phyloP scores from a whole-genome alignment of 53 echinoderm and acorn worm genomes.

The Arbacia lixula region DNA sequence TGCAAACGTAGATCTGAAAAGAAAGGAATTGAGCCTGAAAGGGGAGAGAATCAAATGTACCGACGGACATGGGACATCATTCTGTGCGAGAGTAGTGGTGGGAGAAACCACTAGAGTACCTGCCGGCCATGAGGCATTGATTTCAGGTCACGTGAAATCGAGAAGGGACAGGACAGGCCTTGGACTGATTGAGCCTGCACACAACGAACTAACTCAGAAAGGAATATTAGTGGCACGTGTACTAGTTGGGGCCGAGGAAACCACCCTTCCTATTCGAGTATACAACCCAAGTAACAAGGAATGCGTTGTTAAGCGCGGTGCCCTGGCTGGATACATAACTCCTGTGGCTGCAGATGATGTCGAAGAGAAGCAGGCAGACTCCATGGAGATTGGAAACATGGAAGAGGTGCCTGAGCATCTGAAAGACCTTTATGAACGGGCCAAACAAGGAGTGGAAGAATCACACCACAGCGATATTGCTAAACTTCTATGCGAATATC shows the following conservation, averaged over 20 bases:
- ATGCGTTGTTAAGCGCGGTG: slow-evolving; percentile 26
- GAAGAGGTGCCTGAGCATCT: slow-evolving; percentile 44
- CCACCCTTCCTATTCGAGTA: too few relatives aligned
- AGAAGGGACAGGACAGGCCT: slow-evolving; percentile 23
- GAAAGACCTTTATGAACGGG: slow-evolving; percentile 39
- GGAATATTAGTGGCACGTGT: slow-evolving; percentile 57
- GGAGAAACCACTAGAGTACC: neutral
- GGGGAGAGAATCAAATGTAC: slow-evolving; percentile 39
- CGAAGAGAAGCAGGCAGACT: neutral
- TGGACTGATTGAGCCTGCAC: neutral
- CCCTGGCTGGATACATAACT: slow-evolving; percentile 23
- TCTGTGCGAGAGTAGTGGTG: slow-evolving; percentile 36
- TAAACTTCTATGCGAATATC: slow-evolving; percentile 32
- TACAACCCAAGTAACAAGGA: slow-evolving; percentile 51
- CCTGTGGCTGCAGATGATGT: slow-evolving; percentile 42
- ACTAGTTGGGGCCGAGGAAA: slow-evolving; percentile 19
- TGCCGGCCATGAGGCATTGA: slow-evolving; percentile 4
- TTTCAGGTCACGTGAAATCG: neutral
- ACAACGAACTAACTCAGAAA: slow-evolving; percentile 11
- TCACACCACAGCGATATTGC: neutral
- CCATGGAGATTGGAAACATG: neutral
- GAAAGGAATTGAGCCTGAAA: slow-evolving; percentile 20
- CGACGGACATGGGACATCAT: slow-evolving; percentile 11
- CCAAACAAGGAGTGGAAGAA: slow-evolving; percentile 4
- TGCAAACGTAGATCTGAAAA: too few relatives aligned